Base-by-base conservation (phyloP, 2,797 vertebrate species). In the Periparus ater region DNA sequence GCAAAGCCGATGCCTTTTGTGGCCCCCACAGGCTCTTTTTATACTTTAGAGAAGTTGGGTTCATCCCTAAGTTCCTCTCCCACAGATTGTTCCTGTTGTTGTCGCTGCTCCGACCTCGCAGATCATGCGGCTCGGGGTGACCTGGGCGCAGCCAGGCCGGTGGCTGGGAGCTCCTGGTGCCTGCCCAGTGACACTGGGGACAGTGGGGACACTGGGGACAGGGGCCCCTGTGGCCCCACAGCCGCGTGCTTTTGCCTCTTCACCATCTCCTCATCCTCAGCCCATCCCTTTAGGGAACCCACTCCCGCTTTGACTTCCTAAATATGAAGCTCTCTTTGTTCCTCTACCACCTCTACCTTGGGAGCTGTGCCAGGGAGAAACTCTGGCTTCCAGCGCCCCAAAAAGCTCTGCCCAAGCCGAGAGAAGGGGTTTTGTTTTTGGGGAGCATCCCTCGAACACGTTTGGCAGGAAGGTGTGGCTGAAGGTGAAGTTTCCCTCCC, bases 51-150 rank as follows among this genome's bases (percentile, higher is more conserved):
- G 98, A 99, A 99, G 98, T 98, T 98, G 97, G 95, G 95, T 91
- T 97, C 96, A 94, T 95, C 96, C 96, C 97, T 95, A 96, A 98
- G 98, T 98, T 98, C 98, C 98, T 97, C 98, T 97, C 97, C 97
- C 96, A 97, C 97, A 97, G 97, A 98, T 97, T 98, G 98, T 98
- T 99, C 98, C 98, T 98, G 98, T 98, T 98, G 98, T 96, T 96
- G 96, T 72, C 55, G 92, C 89, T 84, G 88, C 82, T 95, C 96
- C 96, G 13, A 11, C 68, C 91, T 70, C 4, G 1, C 70, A 30
- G 57, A 91, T 94, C 95, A 95, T 94, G 55, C 27, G 96, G 94
- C 94, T 95, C 17, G 8, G 61, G 67, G 91, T 94, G 94, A 95
- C 90, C 83, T 67, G 91, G 79, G 71, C 22, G 4, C 71, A 54